These are phyloP conservation scores for Crossocerus cetratus DNA, from an alignment of 2,888 invertebrate species.

Conservation along the genomic window DNA sequence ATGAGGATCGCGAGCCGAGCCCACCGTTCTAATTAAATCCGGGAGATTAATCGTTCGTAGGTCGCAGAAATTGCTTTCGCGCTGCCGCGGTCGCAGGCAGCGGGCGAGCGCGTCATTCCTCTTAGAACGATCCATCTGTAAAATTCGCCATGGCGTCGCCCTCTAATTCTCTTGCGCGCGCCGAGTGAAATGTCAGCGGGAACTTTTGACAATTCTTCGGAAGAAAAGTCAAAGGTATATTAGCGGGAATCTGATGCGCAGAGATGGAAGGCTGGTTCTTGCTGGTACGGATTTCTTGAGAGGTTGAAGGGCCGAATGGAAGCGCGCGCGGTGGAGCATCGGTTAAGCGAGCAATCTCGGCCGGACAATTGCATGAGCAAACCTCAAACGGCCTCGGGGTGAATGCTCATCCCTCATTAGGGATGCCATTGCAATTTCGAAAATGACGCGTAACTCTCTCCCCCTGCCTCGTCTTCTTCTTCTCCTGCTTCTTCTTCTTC, in stretches of 20 bases:
- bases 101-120: no score
- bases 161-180: neutral
- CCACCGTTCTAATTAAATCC: slow-evolving; percentile 44
- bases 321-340: slow-evolving; percentile 27
- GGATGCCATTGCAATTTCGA: slow-evolving; percentile 36
- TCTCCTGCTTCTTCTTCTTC: neutral
- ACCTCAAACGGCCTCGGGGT: slow-evolving; percentile 37
- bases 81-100: neutral
- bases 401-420: slow-evolving; percentile 37
- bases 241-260: no score
- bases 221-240: no score
- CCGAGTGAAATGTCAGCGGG: neutral
- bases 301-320: neutral
- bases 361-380: slow-evolving; percentile 38
- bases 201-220: neutral
- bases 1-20: slow-evolving; percentile 44
- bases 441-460: slow-evolving; percentile 40
- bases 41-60: slow-evolving; percentile 41
- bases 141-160: neutral
- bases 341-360: slow-evolving; percentile 40
- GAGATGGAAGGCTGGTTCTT: neutral
- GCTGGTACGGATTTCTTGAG: neutral
- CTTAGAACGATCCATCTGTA: no score
- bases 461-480: slow-evolving; percentile 38
- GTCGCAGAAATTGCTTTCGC: slow-evolving; percentile 33